Conservation (phyloP, 1,140 invertebrate genomes). For the Papilio dardanus region DNA sequence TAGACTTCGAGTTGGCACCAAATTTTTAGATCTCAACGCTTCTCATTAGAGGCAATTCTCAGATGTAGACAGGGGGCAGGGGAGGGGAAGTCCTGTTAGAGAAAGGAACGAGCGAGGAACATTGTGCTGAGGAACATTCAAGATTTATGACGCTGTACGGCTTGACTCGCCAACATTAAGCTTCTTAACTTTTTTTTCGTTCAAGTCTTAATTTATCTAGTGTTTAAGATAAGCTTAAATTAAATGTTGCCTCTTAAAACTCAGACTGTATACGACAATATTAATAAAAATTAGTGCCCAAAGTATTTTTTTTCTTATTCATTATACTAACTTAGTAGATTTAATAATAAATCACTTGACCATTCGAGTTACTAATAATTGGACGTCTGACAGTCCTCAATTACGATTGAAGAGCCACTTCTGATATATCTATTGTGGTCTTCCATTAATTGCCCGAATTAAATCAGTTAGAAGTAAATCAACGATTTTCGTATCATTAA, state of each 20-base stretch:
- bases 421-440: neutral
- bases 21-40: conserved; percentile 76
- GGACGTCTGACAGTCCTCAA: neutral
- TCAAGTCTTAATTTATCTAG: neutral
- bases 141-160: conserved; percentile 47
- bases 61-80: conserved; percentile 48
- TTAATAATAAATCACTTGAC: neutral
- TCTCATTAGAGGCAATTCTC: conserved; percentile 71
- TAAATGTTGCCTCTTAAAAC: neutral
- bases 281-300: no score
- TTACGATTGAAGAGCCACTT: neutral
- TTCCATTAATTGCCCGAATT: conserved; percentile 13
- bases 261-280: neutral
- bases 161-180: conserved; percentile 59
- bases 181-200: conserved; percentile 12
- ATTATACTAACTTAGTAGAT: no score
- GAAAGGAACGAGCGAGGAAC: conserved; percentile 38
- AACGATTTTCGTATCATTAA: conserved; percentile 62
- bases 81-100: conserved; percentile 35
- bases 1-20: conserved; percentile 75
- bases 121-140: conserved; percentile 64
- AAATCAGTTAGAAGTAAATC: conserved; percentile 55
- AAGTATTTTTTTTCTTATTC: no score
- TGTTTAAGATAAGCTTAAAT: neutral
- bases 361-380: neutral